These are phyloP conservation scores for Oscheius sp. DNA, from an alignment of 1,140 invertebrate genomes.

Conservation along the genomic window DNA sequence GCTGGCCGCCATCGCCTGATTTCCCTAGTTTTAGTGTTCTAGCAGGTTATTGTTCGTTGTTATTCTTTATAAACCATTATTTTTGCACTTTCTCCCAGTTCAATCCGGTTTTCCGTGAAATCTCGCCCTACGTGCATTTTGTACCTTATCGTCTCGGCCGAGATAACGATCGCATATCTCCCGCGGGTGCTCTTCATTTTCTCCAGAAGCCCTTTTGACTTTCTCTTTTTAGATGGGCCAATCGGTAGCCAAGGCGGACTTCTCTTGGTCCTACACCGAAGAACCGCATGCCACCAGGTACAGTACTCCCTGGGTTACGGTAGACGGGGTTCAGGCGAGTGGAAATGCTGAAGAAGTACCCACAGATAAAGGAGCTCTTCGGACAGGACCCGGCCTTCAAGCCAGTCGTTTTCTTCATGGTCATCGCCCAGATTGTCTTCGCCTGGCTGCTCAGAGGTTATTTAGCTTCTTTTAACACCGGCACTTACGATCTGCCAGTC, in stretches of 20 bases:
- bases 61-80: neutral
- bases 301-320: no score
- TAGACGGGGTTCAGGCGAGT: conserved; percentile 41
- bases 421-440: conserved; percentile 55
- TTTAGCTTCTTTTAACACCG: no score
- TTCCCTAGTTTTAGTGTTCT: neutral
- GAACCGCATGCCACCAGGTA: conserved; percentile 90
- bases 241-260: conserved; percentile 79
- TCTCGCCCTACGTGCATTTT: no score
- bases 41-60: conserved; percentile 6
- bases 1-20: conserved; percentile 17
- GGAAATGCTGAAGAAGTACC: conserved; percentile 68
- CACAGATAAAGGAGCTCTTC: conserved; percentile 57
- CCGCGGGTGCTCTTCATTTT: no score
- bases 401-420: conserved; percentile 59
- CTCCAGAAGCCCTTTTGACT: no score
- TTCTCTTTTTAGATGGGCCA: conserved; percentile 72
- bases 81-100: neutral
- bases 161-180: no score
- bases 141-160: no score
- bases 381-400: conserved; percentile 55
- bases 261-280: conserved; percentile 92
- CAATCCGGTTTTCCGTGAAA: no score
- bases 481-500: no score
- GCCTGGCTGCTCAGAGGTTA: conserved; percentile 54